Conservation (phyloP, 2,888 invertebrate species). For the Aphidoletes aphidimyza region DNA sequence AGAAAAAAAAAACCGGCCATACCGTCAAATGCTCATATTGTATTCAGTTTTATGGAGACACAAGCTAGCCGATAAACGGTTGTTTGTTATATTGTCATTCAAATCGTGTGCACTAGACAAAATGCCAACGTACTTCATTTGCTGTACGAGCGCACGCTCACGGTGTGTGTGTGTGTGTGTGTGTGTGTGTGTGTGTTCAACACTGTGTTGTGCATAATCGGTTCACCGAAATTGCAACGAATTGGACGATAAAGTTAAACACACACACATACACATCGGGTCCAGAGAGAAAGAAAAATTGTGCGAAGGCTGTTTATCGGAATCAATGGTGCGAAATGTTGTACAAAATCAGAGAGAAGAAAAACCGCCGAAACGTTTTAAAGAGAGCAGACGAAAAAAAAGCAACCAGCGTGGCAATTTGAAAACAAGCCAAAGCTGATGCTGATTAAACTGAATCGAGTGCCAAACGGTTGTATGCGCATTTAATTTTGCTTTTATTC, state of each 20-base stretch:
- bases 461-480: too few species aligned
- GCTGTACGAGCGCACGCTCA: too few species aligned
- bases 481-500: too few species aligned
- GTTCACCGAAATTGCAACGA: too few species aligned
- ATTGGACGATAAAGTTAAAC: background rate
- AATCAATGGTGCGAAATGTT: too few species aligned
- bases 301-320: constrained; percentile 37
- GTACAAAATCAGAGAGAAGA: background rate
- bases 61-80: background rate
- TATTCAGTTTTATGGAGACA: constrained; percentile 3
- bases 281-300: background rate
- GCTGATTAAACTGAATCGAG: too few species aligned
- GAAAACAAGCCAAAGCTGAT: too few species aligned
- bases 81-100: background rate
- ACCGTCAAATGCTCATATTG: background rate
- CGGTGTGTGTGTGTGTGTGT: background rate
- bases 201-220: too few species aligned
- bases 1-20: background rate
- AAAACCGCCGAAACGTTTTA: background rate
- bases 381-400: too few species aligned
- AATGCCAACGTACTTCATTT: constrained; percentile 5
- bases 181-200: too few species aligned
- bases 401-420: too few species aligned
- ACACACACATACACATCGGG: background rate
- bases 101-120: background rate